Evolutionary conservation across 2,888 invertebrate species (phyloP), one percentile per base, ranked within the genome.

Genomic region (Malthinus seriepunctatus): DNA sequence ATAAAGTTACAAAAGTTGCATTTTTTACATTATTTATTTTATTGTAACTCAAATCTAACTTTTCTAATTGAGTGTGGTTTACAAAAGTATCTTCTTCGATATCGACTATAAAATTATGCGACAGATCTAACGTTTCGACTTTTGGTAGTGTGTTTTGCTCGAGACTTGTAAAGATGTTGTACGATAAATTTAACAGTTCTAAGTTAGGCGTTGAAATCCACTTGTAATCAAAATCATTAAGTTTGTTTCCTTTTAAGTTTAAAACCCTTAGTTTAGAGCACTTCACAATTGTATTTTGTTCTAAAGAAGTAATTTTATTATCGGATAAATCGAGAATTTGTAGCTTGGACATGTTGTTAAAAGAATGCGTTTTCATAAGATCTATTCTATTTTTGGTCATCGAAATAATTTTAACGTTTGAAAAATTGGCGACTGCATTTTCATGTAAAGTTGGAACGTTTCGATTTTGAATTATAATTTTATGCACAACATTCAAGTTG

Each of bases 351-450:
- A 56, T 32, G 10, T 51, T 56, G 11, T 37, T 44, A 34, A 56
- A 51, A 38, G 56, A 50, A 9, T 11, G 32, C 10, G 15, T 33
- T 51, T 56, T 46, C 11, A 56, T 33, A 57, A 12, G 53, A 47
- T 44, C 50, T 45, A 55, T 54, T 58, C 46, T 52, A 42, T 57
- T 49, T 9, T 32, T 23, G 7, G 42, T 23, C 32, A 56, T 15
- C n/a, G 39, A 11, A 9, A 56, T 44, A 12, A 32, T 8, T 5
- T 12, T 8, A 9, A 56, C n/a, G n/a, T 45, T 42, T 32, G 32
- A 4, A 37, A 56, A 56, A 8, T 46, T 35, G 0, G 50, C 10
- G 35, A 51, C 32, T 9, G 33, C 32, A 10, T 35, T 32, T 51
- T 33, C 8, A 8, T 56, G n/a, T 9, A 56, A 32, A 14, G 45